Evolutionary conservation across 1,140 invertebrate species (phyloP), one percentile per base, ranked within the genome.

Genomic region (Daktulosphaira vitifoliae): DNA sequence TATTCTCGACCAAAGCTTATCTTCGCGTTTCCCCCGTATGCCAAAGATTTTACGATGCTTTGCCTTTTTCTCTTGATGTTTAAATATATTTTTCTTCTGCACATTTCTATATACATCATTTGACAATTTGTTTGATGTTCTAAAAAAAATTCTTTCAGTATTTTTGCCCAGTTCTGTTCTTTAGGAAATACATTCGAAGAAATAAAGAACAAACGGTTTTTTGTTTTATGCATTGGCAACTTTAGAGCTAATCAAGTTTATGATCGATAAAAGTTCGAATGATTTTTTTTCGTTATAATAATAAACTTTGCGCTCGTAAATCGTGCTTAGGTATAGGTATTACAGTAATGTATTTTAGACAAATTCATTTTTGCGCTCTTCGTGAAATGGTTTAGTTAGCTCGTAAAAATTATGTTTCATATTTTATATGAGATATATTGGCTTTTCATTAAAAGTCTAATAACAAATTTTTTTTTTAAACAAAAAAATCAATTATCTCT

Each of bases 61-160:
- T 6, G 11, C 29, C 29, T 33, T 33, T 33, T 33, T 11, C 29
- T 6, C 11, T 33, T 33, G 29, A 33, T 33, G 11, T 6, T 6
- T 33, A 33, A 33, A 44, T 56, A 54, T n/a, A 38, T 33, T 18
- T 33, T 11, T 11, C 29, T 33, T 33, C 29, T 33, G 29, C 29
- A 6, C 29, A 11, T 33, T 1, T 56, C 3, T 42, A 23, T 56
- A 42, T 25, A 42, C 53, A 42, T 44, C 53, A 42, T 44, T 56
- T 56, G 38, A 56, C 38, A 56, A 56, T 56, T 56, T 56, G 22
- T 56, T 42, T 33, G 25, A 56, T 8, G 53, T 23, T 16, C 29
- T n/a, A n/a, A 44, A 44, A 44, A 44, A 44, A 44, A 54, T 42
- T 42, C 15, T 44, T 6, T 7, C 8, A 56, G 25, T 37, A 42